phyloP scores from a whole-genome alignment of 2,888 invertebrate genomes.

The Stenoptilia bipunctidactyla region DNA sequence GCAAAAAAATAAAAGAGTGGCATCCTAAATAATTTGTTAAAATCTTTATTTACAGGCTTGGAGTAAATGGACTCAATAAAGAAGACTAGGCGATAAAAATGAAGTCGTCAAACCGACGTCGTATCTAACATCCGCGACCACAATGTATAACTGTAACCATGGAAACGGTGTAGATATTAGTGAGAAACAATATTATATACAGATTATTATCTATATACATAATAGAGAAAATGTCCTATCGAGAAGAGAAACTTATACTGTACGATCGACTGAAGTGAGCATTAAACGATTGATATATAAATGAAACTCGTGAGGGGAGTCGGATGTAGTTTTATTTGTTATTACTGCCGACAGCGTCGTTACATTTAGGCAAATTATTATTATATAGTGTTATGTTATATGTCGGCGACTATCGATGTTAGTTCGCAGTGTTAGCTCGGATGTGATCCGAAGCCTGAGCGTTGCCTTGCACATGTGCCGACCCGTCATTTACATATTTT shows the following conservation, averaged over 20 bases:
- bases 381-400: conserved; percentile 27
- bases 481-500: conserved; percentile 50
- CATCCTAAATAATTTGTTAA: too few relatives aligned
- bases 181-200: conserved; percentile 69
- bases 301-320: conserved; percentile 47
- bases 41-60: conserved; percentile 48
- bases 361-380: conserved; percentile 38
- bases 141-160: conserved; percentile 58
- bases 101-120: conserved; percentile 10
- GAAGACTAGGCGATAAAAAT: conserved; percentile 8
- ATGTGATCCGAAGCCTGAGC: conserved; percentile 54
- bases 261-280: conserved; percentile 61
- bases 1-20: too few relatives aligned
- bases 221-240: conserved; percentile 65
- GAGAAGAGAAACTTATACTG: conserved; percentile 56
- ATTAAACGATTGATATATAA: conserved; percentile 48
- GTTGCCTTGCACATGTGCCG: conserved; percentile 40
- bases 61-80: conserved; percentile 66
- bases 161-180: conserved; percentile 70
- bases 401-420: conserved; percentile 28
- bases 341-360: conserved; percentile 31
- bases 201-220: conserved; percentile 70
- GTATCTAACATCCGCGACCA: conserved; percentile 31
- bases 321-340: conserved; percentile 52
- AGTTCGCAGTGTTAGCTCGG: conserved; percentile 37